These are phyloP conservation scores for Eutolmus rufibarbis DNA, from an alignment of 2,888 invertebrate species.

Conservation along the genomic window DNA sequence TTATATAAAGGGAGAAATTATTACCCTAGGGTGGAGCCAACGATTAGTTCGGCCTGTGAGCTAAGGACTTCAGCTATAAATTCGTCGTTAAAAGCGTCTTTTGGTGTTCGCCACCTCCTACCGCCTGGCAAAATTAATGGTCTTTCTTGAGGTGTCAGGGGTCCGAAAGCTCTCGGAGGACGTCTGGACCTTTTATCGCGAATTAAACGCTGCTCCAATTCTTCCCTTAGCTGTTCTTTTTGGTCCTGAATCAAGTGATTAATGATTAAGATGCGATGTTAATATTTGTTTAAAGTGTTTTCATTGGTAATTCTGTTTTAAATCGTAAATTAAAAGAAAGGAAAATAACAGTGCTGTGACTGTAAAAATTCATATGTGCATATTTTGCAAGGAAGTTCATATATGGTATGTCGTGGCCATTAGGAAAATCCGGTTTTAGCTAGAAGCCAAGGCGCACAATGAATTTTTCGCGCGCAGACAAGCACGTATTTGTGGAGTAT, in stretches of 20 bases:
- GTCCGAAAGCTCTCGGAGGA: constrained; percentile 65
- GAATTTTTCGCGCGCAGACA: too few relatives aligned
- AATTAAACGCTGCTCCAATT: constrained; percentile 63
- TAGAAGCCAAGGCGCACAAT: too few relatives aligned
- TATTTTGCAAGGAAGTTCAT: too few relatives aligned
- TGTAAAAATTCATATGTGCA: too few relatives aligned
- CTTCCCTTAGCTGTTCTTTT: constrained; percentile 62
- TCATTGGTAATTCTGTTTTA: neutral
- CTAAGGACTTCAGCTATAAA: constrained; percentile 86
- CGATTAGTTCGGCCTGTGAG: constrained; percentile 84
- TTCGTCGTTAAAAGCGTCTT: constrained; percentile 88
- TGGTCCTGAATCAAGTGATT: constrained; percentile 37
- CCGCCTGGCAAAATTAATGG: constrained; percentile 81
- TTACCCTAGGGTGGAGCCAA: constrained; percentile 86
- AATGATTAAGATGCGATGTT: neutral
- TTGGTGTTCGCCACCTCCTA: constrained; percentile 79
- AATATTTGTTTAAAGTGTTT: neutral
- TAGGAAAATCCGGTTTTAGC: too few relatives aligned
- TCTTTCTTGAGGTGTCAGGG: constrained; percentile 71
- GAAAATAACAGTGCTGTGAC: too few relatives aligned
- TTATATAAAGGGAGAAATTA: neutral
- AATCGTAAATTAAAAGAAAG: neutral
- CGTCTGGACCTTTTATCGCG: constrained; percentile 65
- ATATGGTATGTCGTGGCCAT: too few relatives aligned
- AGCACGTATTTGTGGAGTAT: too few relatives aligned